A percentile compares a stretch with the other conserved stretches of the same genome.
Evolutionary conservation across 2,888 invertebrate species (phyloP).

Genomic region (Lordiphosa andalusiaca): DNA sequence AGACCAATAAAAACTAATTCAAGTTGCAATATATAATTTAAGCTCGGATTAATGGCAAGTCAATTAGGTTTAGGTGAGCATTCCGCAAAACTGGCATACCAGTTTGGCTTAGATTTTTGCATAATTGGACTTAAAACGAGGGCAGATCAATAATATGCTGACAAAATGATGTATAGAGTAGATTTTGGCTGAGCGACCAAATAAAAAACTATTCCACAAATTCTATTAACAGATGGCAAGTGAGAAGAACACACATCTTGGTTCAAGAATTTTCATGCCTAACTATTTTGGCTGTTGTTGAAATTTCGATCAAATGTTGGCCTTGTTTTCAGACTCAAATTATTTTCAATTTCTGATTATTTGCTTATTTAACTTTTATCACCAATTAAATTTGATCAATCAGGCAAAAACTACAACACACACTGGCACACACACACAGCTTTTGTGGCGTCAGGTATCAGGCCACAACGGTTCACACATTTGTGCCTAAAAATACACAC

Average conservation of each 20-base stretch:
- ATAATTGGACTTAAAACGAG: no score
- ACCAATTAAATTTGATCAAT: constrained; percentile 62
- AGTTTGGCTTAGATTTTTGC: constrained; percentile 4
- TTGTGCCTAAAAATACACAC: constrained; percentile 9
- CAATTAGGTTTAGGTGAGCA: constrained; percentile 53
- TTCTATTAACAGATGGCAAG: no score
- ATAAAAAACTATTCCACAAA: no score
- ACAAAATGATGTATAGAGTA: no score
- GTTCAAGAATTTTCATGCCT: no score
- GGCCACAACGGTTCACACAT: constrained; percentile 22
- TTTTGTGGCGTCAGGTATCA: constrained; percentile 24
- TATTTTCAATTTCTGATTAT: constrained; percentile 61
- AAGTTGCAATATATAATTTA: constrained; percentile 59
- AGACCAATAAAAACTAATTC: constrained; percentile 38
- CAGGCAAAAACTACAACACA: constrained; percentile 45
- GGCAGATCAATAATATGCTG: no score
- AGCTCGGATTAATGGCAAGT: constrained; percentile 42
- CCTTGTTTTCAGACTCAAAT: constrained; percentile 35
- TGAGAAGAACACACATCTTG: no score
- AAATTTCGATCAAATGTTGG: no score
- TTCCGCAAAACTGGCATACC: constrained; percentile 30
- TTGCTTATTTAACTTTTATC: constrained; percentile 77
- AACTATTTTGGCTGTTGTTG: no score
- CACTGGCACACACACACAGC: constrained; percentile 1
- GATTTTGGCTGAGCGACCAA: no score